phyloP scores from a whole-genome alignment of 2,113 vertebrate genomes.

The Malurus melanocephalus region DNA sequence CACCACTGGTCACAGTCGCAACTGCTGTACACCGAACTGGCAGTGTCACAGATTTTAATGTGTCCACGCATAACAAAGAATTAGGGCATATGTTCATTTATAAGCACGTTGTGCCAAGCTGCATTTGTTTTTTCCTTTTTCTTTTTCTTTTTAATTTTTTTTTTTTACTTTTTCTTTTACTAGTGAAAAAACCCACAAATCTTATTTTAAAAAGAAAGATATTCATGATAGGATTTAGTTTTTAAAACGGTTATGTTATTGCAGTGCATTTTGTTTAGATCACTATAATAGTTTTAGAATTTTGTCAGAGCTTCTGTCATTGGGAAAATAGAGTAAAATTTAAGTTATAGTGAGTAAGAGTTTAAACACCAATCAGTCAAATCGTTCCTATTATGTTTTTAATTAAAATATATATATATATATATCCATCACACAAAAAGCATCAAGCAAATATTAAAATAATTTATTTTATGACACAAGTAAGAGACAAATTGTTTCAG shows the following conservation, averaged over 20 bases:
- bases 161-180: neutral
- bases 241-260: neutral
- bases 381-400: accelerated
- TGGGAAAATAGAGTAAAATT: neutral
- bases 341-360: neutral
- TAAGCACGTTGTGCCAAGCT: neutral
- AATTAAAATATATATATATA: too few species aligned
- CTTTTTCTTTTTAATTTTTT: neutral
- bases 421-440: neutral
- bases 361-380: neutral
- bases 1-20: neutral
- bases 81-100: neutral
- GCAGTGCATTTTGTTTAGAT: neutral
- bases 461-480: neutral
- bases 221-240: neutral
- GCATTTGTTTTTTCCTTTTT: too few species aligned
- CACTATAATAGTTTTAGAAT: neutral
- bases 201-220: neutral
- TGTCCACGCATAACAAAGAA: neutral
- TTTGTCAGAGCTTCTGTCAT: neutral
- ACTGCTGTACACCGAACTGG: neutral
- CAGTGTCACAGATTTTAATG: accelerated
- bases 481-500: neutral
- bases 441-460: neutral
- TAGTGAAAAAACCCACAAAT: neutral